Base-by-base conservation (phyloP, 2,888 invertebrate genomes). In the Hoplodrina ambigua region DNA sequence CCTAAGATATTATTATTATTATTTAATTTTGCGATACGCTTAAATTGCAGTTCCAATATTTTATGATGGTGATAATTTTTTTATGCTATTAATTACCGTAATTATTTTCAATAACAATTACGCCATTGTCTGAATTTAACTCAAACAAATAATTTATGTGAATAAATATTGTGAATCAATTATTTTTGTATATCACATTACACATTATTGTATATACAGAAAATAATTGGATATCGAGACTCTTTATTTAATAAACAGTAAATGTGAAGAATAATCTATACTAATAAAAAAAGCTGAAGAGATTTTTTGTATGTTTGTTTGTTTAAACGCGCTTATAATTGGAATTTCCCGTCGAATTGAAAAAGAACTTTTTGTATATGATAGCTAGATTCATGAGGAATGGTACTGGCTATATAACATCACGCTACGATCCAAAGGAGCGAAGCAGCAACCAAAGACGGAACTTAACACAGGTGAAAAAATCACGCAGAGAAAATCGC, bases 151-250 rank as follows among this genome's bases (percentile, higher is more conserved):
- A 8, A 17, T 17, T 17, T 11, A 46, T 46, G 46, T 15, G 1
- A 46, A 46, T 46, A 46, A 46, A 46, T 37, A 69, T 59, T 20
- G 1, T 46, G 17, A 46, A 46, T 15, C 17, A 46, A 46, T 3
- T 4, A 4, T 46, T 46, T 46, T 53, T 13, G 7, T 44, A 44
- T n/a, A 8, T 20, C 13, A 5, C n/a, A 8, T 52, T 30, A 25
- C 2, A 53, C 4, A 25, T 20, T 20, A n/a, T n/a, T 56, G 1
- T 19, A 25, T 37, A 37, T 4, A 55, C 11, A 37, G n/a, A 20
- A 68, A 60, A 52, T 60, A 68, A 75, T 52, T 59, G 17, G 15
- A n/a, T 30, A 20, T 11, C 4, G 19, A 55, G 50, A 17, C 19
- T 19, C 5, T 50, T 41, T 46, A 8, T 46, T 49, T 44, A 15